Evolutionary conservation across 2,113 vertebrate species (phyloP), one percentile per base, ranked within the genome.

Genomic region (Brienomyrus longianalis): DNA sequence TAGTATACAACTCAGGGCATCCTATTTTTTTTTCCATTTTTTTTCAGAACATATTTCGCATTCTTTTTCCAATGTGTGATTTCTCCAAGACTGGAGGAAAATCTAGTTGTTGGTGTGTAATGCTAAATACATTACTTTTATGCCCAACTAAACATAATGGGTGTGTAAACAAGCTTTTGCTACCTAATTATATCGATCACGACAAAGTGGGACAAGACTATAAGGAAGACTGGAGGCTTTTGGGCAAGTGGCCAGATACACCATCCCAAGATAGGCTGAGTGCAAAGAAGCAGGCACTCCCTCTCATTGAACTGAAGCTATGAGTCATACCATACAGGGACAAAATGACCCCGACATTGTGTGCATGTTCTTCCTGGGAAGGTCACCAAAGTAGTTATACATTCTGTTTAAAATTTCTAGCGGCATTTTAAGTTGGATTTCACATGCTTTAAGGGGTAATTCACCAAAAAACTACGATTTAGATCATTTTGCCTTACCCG

Each of bases 121-220:
- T 1, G 5, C 15, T 56, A 59, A 89, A 62, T 9, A 19, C 83
- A 35, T 56, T 35, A 74, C 5, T 5, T 45, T 45, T 6, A 51
- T 15, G 48, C 19, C 52, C 31, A 52, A 4, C 9, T 70, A 66
- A 48, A 59, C 27, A 59, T 83, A 70, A 77, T 39, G 89, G 70
- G 77, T 43, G 39, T 84, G 89, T 35, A 89, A 91, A 88, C 62
- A 51, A 66, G 80, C 19, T 17, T 88, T 62, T 62, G 91, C 89
- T 56, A 56, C 77, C 51, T 59, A 84, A 91, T 90, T 52, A 52
- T 87, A 91, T 87, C 77, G 59, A 93, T 89, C 62, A 19, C 27
- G 52, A 19, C 27, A 51, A 47, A 87, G 51, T 17, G 2, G 2
- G 66, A 80, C 47, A 66, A 54, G 62, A 77, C 39, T 35, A 85